A percentile compares a stretch with the other conserved stretches of the same genome.
Evolutionary conservation across 2,888 invertebrate species (phyloP).

Genomic region (Melieria picta): DNA sequence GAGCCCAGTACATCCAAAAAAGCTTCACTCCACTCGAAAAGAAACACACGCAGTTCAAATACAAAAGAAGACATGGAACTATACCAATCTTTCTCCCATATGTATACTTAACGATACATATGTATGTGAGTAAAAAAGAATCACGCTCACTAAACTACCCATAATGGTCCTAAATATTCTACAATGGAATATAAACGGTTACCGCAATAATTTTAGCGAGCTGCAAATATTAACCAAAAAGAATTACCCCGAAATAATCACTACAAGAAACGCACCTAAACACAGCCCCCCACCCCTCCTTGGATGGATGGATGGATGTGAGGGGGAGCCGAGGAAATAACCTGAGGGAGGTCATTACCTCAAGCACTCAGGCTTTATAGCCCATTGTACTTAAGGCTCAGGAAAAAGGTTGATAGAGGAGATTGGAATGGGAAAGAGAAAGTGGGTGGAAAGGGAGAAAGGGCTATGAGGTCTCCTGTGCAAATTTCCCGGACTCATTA

Average conservation of each 20-base stretch:
- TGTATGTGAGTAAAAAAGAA: no score
- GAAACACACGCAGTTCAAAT: not conserved
- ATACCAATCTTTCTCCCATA: not conserved
- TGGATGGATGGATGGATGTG: no score
- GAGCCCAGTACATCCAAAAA: not conserved
- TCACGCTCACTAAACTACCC: no score
- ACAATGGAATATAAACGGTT: conserved; percentile 12
- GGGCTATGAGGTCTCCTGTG: no score
- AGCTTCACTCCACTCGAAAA: not conserved
- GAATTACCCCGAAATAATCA: not conserved
- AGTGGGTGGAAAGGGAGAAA: no score
- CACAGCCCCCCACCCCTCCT: not conserved
- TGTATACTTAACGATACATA: not conserved
- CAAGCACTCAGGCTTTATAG: no score
- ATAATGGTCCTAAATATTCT: conserved; percentile 13
- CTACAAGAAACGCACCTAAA: not conserved
- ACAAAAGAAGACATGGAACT: not conserved
- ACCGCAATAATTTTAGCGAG: conserved; percentile 8
- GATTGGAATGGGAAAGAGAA: no score
- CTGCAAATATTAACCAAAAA: not conserved
- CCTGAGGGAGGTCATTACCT: no score
- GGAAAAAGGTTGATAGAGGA: no score
- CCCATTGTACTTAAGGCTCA: no score
- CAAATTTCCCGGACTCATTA: no score
- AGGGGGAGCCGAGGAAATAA: no score